These are phyloP conservation scores for Anomalospiza imberbis DNA, from an alignment of 2,797 vertebrate species.

Conservation along the genomic window DNA sequence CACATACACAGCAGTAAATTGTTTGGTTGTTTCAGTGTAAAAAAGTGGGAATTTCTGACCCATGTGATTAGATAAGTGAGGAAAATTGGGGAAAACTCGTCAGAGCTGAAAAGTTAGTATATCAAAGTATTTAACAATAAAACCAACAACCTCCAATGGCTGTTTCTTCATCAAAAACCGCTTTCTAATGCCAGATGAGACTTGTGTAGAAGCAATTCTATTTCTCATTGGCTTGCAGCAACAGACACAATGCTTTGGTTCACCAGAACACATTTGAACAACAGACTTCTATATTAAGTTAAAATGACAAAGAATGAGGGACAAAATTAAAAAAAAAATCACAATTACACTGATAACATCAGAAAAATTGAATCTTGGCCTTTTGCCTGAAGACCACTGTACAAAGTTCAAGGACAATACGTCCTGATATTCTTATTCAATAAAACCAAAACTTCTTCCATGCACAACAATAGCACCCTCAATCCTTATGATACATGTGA, in stretches of 20 bases:
- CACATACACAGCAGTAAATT: background rate
- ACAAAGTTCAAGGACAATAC: background rate
- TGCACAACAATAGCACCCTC: background rate
- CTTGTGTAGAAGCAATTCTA: background rate
- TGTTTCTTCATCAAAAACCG: background rate
- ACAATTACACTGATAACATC: background rate
- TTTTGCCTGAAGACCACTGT: background rate
- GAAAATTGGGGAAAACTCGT: background rate
- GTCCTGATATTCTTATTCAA: background rate
- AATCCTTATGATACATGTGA: fast-evolving
- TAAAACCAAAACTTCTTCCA: background rate
- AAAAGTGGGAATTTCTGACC: background rate
- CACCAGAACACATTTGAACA: background rate
- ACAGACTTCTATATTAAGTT: background rate
- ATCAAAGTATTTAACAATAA: background rate
- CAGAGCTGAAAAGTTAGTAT: background rate
- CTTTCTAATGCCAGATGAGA: background rate
- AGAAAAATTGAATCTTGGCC: background rate
- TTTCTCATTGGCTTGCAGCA: background rate
- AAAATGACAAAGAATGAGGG: background rate
- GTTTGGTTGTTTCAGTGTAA: background rate
- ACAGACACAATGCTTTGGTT: background rate
- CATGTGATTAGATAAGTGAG: background rate
- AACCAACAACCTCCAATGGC: background rate
- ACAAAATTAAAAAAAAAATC: background rate